Evolutionary conservation across 2,888 invertebrate genomes (phyloP).

Genomic region (Lottia gigantea): DNA sequence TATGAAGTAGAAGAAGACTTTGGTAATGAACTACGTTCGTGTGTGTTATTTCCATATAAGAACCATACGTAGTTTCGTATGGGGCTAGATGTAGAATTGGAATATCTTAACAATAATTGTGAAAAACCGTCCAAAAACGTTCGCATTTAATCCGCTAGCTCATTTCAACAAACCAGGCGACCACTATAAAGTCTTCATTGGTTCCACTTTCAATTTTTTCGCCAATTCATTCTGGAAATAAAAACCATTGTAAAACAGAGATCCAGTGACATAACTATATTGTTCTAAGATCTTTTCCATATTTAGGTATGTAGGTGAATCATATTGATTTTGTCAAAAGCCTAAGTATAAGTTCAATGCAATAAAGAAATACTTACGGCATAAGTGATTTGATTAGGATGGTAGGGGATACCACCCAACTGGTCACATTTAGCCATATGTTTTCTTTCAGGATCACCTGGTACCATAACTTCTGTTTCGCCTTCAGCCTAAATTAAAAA

Average conservation of each 20-base stretch:
- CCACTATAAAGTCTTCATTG: neutral
- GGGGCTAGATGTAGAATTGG: too few relatives aligned
- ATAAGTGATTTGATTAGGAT: conserved; percentile 80
- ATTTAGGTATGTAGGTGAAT: neutral
- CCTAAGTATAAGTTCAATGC: neutral
- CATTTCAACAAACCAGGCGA: too few relatives aligned
- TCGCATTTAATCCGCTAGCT: too few relatives aligned
- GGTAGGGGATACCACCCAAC: conserved; percentile 82
- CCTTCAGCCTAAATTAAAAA: conserved; percentile 46
- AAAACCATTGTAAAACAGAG: neutral
- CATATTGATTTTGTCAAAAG: neutral
- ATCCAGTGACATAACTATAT: too few relatives aligned
- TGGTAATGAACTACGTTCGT: too few relatives aligned
- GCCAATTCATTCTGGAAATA: neutral
- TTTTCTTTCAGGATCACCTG: conserved; percentile 85
- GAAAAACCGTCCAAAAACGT: too few relatives aligned
- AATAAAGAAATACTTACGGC: conserved; percentile 70
- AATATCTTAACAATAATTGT: too few relatives aligned
- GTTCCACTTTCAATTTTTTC: neutral
- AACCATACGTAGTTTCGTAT: too few relatives aligned
- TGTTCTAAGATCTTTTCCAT: too few relatives aligned
- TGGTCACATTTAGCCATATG: conserved; percentile 77
- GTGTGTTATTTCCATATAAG: too few relatives aligned
- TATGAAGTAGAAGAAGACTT: too few relatives aligned
- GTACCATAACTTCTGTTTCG: conserved; percentile 78